These are phyloP conservation scores for Anguilla megastoma DNA, from an alignment of 2,797 vertebrate species.

Conservation along the genomic window DNA sequence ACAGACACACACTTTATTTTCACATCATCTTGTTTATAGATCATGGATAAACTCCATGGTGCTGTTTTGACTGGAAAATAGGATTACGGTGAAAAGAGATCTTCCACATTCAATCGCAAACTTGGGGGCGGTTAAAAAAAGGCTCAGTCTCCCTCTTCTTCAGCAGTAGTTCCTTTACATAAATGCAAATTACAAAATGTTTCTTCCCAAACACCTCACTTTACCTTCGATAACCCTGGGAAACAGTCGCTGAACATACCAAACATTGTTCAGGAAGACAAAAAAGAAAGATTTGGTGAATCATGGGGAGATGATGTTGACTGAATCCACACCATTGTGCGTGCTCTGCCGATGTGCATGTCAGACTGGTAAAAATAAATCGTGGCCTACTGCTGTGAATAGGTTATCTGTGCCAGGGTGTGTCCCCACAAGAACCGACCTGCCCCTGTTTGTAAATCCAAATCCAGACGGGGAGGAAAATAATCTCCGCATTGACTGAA, in stretches of 20 bases:
- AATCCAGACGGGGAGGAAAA: neutral
- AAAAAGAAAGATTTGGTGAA: neutral
- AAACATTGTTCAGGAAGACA: neutral
- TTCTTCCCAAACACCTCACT: neutral
- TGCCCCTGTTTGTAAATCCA: neutral
- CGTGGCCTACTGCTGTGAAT: neutral
- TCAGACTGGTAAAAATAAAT: neutral
- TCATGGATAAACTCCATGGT: neutral
- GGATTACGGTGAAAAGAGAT: conserved; percentile 8
- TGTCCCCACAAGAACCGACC: neutral
- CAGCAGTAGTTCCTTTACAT: neutral
- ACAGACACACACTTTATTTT: neutral
- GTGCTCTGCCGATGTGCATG: neutral
- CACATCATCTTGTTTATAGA: neutral
- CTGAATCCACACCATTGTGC: neutral
- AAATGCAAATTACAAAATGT: neutral
- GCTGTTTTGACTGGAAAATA: neutral
- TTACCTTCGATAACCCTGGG: neutral
- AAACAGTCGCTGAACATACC: neutral
- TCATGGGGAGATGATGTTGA: neutral
- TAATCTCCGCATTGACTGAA: neutral
- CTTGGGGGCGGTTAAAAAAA: neutral
- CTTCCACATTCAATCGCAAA: conserved; percentile 12
- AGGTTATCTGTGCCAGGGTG: neutral
- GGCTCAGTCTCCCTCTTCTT: neutral